Evolutionary conservation across 1,140 invertebrate species (phyloP).

Genomic region (Sarcophaga bullata): DNA sequence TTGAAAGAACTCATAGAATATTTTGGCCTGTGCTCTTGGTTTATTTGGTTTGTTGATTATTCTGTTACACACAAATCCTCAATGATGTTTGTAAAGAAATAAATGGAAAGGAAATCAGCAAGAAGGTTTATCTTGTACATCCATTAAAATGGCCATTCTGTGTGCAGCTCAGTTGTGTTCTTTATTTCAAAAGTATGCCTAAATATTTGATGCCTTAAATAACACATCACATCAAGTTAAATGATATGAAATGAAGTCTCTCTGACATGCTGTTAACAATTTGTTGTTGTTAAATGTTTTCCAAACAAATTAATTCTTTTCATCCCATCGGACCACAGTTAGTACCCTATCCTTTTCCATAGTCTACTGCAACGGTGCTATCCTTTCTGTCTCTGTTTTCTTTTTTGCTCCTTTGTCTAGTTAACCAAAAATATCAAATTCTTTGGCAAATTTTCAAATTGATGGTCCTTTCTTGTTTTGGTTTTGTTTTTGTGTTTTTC

Average conservation of each 20-base stretch:
- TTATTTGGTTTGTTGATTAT: neutral
- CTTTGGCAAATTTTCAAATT: too few species aligned
- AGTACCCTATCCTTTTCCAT: neutral
- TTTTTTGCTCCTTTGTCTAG: too few species aligned
- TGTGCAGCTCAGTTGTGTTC: neutral
- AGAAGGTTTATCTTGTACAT: neutral
- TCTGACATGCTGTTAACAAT: too few species aligned
- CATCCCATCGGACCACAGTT: neutral
- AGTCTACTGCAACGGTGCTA: too few species aligned
- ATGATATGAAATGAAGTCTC: neutral
- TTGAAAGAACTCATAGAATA: too few species aligned
- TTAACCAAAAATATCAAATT: too few species aligned
- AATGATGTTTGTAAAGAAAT: too few species aligned
- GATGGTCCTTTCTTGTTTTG: too few species aligned
- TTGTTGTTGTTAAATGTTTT: neutral
- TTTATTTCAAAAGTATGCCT: neutral
- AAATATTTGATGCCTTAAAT: neutral
- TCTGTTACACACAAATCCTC: neutral
- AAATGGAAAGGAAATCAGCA: neutral
- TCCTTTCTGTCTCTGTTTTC: too few species aligned
- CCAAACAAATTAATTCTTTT: neutral
- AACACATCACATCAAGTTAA: neutral
- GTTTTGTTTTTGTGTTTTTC: neutral
- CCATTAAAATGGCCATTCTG: conserved; percentile 3
- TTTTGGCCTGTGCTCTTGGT: neutral